These are phyloP conservation scores for Hippoglossus hippoglossus DNA, from an alignment of 2,797 vertebrate genomes.

Conservation along the genomic window DNA sequence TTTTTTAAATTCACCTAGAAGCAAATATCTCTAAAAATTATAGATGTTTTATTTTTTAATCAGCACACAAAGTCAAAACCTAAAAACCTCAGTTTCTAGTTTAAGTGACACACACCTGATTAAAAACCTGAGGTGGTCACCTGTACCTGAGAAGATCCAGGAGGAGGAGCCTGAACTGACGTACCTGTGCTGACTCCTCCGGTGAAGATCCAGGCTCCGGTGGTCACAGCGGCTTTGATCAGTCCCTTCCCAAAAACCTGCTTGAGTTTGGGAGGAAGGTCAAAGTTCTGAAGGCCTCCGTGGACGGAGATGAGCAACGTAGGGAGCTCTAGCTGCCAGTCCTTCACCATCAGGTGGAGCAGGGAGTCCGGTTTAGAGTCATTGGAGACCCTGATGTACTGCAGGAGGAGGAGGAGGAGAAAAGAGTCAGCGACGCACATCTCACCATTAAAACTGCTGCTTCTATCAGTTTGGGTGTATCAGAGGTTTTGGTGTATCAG, in stretches of 20 bases:
- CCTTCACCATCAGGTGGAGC: slow-evolving; percentile 96
- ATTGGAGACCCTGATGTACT: slow-evolving; percentile 94
- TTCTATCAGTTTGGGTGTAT: not conserved
- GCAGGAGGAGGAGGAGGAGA: slow-evolving; percentile 3
- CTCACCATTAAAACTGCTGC: not conserved
- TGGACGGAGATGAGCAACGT: slow-evolving; percentile 96
- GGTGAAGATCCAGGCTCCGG: slow-evolving; percentile 98
- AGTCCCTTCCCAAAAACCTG: slow-evolving; percentile 97
- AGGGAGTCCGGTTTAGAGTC: slow-evolving; percentile 94
- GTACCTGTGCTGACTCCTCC: slow-evolving; percentile 95
- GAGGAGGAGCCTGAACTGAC: not conserved
- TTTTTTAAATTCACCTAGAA: too few relatives aligned
- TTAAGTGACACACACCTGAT: too few relatives aligned
- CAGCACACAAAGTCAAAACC: too few relatives aligned
- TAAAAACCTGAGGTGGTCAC: too few relatives aligned
- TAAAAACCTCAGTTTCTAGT: too few relatives aligned
- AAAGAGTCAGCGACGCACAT: not conserved
- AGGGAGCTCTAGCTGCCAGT: slow-evolving; percentile 96
- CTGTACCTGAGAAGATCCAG: too few relatives aligned
- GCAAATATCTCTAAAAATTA: too few relatives aligned
- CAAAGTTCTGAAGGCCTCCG: slow-evolving; percentile 96
- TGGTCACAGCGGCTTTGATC: slow-evolving; percentile 96
- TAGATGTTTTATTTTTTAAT: too few relatives aligned
- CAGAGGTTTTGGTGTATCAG: not conserved
- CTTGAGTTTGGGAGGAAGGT: slow-evolving; percentile 95